Base-by-base conservation (phyloP, 2,797 vertebrate species). In the Coreius guichenoti region DNA sequence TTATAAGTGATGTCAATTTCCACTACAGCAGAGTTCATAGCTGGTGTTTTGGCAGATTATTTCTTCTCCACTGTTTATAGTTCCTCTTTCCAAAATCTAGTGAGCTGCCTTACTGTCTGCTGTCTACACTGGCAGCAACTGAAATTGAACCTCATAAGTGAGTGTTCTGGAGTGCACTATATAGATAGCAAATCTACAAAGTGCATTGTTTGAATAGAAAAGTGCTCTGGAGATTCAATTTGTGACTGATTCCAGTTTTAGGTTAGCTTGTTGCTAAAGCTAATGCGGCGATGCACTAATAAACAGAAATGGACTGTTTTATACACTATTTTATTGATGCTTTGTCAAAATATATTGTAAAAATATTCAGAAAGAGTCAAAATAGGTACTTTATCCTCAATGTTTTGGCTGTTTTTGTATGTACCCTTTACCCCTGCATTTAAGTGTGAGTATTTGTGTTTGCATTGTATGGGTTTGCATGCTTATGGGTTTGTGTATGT, bases 11-110 rank as follows among this genome's bases (percentile, higher is more conserved):
- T 54, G 76, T 76, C n/a, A 83, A 36, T 83, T 83, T 83, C 72
- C 61, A 83, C 72, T 76, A 51, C 17, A 65, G 70, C 61, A 47
- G 33, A 63, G 70, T 63, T 86, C 33, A 33, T 51, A 12, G 58
- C 26, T 87, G 68, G 63, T 72, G 86, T 74, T 89, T 83, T 77
- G 33, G 85, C 76, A 72, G 26, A 86, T 36, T 77, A 76, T 84
- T 72, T 67, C 75, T 70, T 85, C 43, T 49, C 19, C 13, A 19
- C 21, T 80, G 45, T 85, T 78, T 61, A 80, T 85, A 78, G 56
- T 78, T 78, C 19, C 31, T 69, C 33, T 39, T 63, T 78, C 36
- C n/a, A 63, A 78, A 45, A 29, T n/a, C 36, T 29, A 43, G 75
- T 3, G 14, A 77, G 23, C 23, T 61, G 75, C 75, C n/a, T 54